A percentile compares a stretch with the other conserved stretches of the same genome.
phyloP scores from a whole-genome alignment of 2,797 vertebrate genomes.

The Sandelia bainsii region DNA sequence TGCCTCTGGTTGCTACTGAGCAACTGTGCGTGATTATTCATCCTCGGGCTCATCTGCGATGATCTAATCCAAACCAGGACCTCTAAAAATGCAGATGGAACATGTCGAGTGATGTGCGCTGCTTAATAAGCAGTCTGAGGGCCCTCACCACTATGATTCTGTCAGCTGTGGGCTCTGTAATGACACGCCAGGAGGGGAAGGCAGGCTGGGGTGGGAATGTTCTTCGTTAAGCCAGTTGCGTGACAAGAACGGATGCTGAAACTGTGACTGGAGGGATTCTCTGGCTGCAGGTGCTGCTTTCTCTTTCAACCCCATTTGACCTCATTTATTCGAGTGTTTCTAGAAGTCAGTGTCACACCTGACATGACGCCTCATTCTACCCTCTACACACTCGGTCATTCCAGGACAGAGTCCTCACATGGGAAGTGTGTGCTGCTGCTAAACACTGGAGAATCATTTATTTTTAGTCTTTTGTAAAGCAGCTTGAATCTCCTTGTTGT shows the following conservation, averaged over 20 bases:
- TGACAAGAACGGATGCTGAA: conserved; percentile 34
- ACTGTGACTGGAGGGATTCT: conserved; percentile 16
- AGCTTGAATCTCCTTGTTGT: neutral
- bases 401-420: neutral
- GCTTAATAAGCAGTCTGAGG: conserved; percentile 60
- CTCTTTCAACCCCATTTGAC: conserved; percentile 31
- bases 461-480: too few relatives aligned
- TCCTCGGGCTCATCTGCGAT: conserved; percentile 23
- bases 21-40: conserved; percentile 18
- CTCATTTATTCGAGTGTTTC: conserved; percentile 17
- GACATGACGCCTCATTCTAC: neutral
- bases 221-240: conserved; percentile 30
- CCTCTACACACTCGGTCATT: neutral
- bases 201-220: conserved; percentile 38
- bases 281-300: conserved; percentile 36
- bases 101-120: conserved; percentile 31
- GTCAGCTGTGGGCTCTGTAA: conserved; percentile 68
- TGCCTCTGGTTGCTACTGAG: conserved; percentile 44
- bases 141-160: conserved; percentile 24
- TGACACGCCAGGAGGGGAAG: conserved; percentile 52
- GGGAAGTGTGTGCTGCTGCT: neutral
- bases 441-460: neutral
- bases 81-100: conserved; percentile 47
- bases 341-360: conserved; percentile 6
- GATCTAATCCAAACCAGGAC: conserved; percentile 49